These are phyloP conservation scores for Eospalax fontanierii DNA, from an alignment of 2,797 vertebrate genomes.

Conservation along the genomic window DNA sequence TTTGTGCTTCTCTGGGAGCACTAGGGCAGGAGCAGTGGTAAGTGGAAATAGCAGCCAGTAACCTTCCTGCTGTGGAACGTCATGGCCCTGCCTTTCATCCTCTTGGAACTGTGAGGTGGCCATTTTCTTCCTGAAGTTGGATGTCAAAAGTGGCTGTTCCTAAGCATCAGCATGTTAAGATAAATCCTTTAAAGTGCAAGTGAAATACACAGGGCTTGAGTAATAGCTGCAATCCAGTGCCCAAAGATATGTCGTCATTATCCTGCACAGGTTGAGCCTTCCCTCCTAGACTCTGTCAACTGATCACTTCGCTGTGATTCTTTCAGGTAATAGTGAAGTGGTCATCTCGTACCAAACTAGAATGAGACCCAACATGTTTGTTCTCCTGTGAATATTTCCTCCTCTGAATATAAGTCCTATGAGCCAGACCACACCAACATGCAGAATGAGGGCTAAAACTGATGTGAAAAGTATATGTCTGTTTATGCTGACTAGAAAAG, in stretches of 20 bases:
- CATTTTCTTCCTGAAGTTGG: constrained; percentile 3
- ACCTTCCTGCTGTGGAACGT: not conserved
- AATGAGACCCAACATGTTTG: not conserved
- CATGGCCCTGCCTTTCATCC: too few relatives aligned
- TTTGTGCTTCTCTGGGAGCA: not conserved
- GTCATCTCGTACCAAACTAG: not conserved
- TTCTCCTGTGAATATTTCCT: not conserved
- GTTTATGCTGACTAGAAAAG: not conserved
- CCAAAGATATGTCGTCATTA: not conserved
- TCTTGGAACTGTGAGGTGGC: not conserved
- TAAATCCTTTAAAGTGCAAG: not conserved
- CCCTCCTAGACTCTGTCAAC: not conserved
- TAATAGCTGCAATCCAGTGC: not conserved
- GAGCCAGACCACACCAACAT: not conserved
- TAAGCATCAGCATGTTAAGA: not conserved
- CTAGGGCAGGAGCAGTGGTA: not conserved
- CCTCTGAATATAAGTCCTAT: fast-evolving
- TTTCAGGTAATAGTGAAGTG: not conserved
- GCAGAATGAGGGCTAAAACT: not conserved
- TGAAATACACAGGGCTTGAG: not conserved
- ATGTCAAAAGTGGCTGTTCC: not conserved
- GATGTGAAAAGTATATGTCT: not conserved
- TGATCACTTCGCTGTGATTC: not conserved
- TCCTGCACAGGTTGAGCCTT: not conserved
- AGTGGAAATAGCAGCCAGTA: not conserved